Percentiles rank a stretch among this genome's conserved stretches.
Evolutionary conservation across 2,888 invertebrate genomes (phyloP).

Genomic region (Onthophagus sagittarius): DNA sequence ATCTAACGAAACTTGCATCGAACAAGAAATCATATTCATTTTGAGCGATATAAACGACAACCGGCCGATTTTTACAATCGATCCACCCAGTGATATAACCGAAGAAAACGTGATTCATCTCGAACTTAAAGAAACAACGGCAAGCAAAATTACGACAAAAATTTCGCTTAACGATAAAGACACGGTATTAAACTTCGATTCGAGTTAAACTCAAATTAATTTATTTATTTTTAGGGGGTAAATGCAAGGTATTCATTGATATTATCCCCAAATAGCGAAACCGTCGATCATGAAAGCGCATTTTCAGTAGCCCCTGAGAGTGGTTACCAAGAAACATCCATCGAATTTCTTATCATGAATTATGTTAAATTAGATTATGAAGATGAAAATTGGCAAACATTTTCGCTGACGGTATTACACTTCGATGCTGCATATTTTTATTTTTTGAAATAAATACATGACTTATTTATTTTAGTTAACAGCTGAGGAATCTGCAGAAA

Average conservation of each 20-base stretch:
- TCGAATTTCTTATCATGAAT: constrained; percentile 56
- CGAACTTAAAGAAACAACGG: not conserved
- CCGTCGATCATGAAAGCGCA: constrained; percentile 47
- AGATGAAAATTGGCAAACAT: constrained; percentile 49
- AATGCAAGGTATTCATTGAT: constrained; percentile 56
- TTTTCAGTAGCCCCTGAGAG: constrained; percentile 59
- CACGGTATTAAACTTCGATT: constrained; percentile 34
- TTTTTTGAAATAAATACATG: constrained; percentile 1
- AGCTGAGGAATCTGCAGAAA: constrained; percentile 1
- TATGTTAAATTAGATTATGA: constrained; percentile 59
- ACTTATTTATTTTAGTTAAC: constrained; percentile 14
- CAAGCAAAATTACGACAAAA: constrained; percentile 34
- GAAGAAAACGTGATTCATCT: constrained; percentile 32
- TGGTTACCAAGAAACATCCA: constrained; percentile 58
- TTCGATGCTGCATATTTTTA: too few species aligned
- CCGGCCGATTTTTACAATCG: constrained; percentile 51
- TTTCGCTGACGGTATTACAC: constrained; percentile 37
- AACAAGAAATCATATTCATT: constrained; percentile 38
- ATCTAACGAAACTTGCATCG: constrained; percentile 23
- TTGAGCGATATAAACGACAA: constrained; percentile 65
- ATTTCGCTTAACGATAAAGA: constrained; percentile 48
- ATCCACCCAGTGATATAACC: not conserved
- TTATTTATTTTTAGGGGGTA: constrained; percentile 49
- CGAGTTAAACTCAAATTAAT: not conserved
- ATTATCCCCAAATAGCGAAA: constrained; percentile 38